Conservation (phyloP, 2,113 vertebrate genomes). For the Mus pahari region DNA sequence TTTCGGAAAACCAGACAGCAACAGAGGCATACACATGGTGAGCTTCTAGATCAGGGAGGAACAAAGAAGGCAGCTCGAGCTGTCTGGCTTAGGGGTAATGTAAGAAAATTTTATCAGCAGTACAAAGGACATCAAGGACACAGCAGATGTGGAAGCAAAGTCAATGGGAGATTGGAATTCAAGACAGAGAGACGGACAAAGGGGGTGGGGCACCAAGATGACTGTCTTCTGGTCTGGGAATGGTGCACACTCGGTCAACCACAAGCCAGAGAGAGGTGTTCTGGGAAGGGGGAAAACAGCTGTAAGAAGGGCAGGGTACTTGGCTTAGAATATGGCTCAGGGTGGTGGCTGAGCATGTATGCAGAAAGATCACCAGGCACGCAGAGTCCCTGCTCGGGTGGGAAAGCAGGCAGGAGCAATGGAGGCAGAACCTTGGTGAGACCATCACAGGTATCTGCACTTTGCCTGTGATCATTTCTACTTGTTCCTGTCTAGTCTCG, state of each 20-base stretch:
- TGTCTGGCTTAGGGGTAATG: background rate
- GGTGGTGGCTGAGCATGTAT: background rate
- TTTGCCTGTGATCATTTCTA: background rate
- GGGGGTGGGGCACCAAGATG: background rate
- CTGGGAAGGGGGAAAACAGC: background rate
- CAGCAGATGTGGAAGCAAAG: background rate
- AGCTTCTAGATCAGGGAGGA: background rate
- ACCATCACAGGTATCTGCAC: background rate
- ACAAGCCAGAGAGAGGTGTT: background rate
- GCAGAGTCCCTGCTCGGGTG: background rate
- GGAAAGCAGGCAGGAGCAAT: background rate
- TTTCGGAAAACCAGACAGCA: background rate
- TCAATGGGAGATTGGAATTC: no score
- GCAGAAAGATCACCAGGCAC: background rate
- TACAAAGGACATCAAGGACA: background rate
- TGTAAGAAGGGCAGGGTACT: background rate
- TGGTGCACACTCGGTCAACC: rapidly evolving
- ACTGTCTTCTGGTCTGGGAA: background rate
- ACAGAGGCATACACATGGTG: background rate
- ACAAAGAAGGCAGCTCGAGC: background rate
- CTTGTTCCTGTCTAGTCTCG: background rate
- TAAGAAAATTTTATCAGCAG: background rate
- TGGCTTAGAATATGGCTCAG: background rate
- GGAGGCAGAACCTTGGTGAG: background rate
- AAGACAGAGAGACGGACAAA: background rate